Evolutionary conservation across 1,140 invertebrate species (phyloP), one percentile per base, ranked within the genome.

Genomic region (Tetragnatha versicolor): DNA sequence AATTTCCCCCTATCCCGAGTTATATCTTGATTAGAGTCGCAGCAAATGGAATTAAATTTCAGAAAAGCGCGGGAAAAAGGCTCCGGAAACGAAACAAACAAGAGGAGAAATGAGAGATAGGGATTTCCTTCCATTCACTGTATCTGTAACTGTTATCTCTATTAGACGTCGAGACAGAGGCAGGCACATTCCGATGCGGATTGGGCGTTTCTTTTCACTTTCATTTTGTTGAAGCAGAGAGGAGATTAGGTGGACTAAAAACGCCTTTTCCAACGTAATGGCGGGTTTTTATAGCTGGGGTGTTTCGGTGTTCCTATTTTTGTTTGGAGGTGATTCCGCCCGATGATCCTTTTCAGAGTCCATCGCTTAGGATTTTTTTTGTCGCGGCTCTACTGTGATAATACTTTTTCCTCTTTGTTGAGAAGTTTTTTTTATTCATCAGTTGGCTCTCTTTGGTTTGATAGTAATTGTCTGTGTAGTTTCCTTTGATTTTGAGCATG

Each of bases 1-100:
- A 14, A 42, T 63, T 63, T 63, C 33, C 37, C 39, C 31, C 39
- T 35, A 12, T 17, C 29, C n/a, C 5, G 2, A 68, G 25, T 49
- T 68, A 47, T 29, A 49, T 68, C 47, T 68, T 68, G 65, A 68
- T 68, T 68, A 45, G n/a, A 68, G 65, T 63, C 9, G n/a, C 60
- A 45, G 65, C 17, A 68, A 68, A 49, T 20, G 37, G 65, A 49
- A 68, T 51, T 68, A 68, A 68, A 68, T 51, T 68, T 68, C 45
- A 12, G 10, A 55, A n/a, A 12, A 47, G 12, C 12, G 20, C 35
- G 17, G 27, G 20, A 9, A 65, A 42, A 31, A 65, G 27, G 31
- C 55, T 33, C 35, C 20, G 55, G 55, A n/a, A 31, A 22, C 55
- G 29, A 58, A n/a, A n/a, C n/a, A n/a, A n/a, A n/a, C n/a, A n/a